phyloP scores from a whole-genome alignment of 2,888 invertebrate species.

The Eristalis tenax region DNA sequence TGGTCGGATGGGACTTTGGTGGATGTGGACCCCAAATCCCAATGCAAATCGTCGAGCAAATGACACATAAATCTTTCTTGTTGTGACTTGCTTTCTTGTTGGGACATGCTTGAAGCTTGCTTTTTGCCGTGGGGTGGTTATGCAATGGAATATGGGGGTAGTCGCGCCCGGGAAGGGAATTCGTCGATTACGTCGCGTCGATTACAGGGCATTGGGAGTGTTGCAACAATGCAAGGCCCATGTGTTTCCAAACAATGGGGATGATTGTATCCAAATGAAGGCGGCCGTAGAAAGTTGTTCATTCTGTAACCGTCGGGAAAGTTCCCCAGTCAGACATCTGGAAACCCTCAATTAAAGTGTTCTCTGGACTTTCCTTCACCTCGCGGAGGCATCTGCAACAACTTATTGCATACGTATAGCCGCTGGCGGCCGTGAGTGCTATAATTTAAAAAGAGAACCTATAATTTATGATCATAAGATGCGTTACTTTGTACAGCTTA shows the following conservation, averaged over 20 bases:
- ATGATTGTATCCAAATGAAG: no score
- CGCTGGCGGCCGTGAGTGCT: no score
- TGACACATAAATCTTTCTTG: conserved; percentile 62
- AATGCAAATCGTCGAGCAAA: conserved; percentile 54
- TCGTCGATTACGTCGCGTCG: not conserved
- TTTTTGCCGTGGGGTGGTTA: conserved; percentile 32
- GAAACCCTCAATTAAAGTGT: not conserved
- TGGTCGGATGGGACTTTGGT: conserved; percentile 48
- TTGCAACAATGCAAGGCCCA: not conserved
- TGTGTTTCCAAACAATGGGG: no score
- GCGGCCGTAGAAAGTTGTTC: no score
- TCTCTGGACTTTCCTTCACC: not conserved
- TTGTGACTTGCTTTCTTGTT: conserved; percentile 26
- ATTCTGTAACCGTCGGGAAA: not conserved
- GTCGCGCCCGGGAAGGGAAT: not conserved
- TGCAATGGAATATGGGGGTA: conserved; percentile 26
- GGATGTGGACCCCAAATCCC: conserved; percentile 47
- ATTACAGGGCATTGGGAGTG: not conserved
- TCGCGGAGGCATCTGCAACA: not conserved
- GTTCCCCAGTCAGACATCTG: not conserved
- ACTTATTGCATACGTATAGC: not conserved
- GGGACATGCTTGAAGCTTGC: conserved; percentile 17
- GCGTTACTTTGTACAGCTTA: conserved; percentile 31
- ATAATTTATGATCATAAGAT: conserved; percentile 18
- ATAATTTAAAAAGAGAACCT: no score